Base-by-base conservation (phyloP, 2,113 vertebrate genomes). In the Benitochromis conjunctus region DNA sequence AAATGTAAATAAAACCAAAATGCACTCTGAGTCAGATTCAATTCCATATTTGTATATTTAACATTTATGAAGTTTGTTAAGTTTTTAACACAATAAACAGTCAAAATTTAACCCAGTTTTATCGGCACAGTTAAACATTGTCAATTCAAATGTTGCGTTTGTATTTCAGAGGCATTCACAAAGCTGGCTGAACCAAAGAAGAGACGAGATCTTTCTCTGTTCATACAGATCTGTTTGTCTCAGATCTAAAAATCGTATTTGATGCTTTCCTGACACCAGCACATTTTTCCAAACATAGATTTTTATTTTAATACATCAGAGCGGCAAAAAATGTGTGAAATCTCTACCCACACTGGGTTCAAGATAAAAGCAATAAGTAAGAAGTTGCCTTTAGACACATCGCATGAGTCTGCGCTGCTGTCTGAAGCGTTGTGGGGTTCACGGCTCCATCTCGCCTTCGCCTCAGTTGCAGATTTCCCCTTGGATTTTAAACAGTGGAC, bases 61-160 rank as follows among this genome's bases (percentile, higher is more conserved):
- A 69, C 24, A 69, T 69, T 24, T 43, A 41, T 2, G 62, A 43
- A 69, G n/a, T 69, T 69, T 69, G 7, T 14, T 43, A 24, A 0
- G 2, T 43, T 69, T 69, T 43, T 41, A 69, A 66, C 62, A 66
- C 36, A 43, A 41, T 24, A 66, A 69, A 16, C 21, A 69, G 43
- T 43, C 64, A 46, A 71, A 24, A 24, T 43, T 10, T 24, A 71
- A 43, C 0, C 1, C n/a, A 18, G 3, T 26, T 48, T 29, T 18
- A 48, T 46, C 3, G 0, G 5, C 41, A 10, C 2, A 5, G 21
- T 71, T 0, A 46, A 26, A 48, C 1, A 48, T 29, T 26, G 66
- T 71, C 21, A 46, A 26, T 18, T 18, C 3, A 46, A 46, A 71
- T 46, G 13, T 46, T 18, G 64, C 3, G 7, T 71, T 24, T 26